Evolutionary conservation across 2,797 vertebrate species (phyloP).

Genomic region (Sciaenops ocellatus): DNA sequence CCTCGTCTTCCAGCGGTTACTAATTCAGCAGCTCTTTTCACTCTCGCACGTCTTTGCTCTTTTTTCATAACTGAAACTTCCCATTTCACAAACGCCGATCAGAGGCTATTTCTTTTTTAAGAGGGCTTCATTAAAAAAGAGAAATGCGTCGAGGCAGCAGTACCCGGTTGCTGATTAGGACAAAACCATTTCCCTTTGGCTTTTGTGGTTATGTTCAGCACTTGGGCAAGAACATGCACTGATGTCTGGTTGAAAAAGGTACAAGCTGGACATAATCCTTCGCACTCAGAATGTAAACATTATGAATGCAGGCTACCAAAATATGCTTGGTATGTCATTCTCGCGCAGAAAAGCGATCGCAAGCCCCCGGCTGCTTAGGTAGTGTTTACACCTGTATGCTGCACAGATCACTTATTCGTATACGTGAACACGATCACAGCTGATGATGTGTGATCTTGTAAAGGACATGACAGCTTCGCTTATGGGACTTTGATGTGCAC

Average conservation of each 20-base stretch:
- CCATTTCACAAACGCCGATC: slow-evolving; percentile 13
- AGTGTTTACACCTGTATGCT: not conserved
- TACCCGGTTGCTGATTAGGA: slow-evolving; percentile 2
- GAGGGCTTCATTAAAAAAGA: slow-evolving; percentile 13
- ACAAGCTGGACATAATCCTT: slow-evolving; percentile 36
- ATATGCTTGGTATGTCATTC: slow-evolving; percentile 43
- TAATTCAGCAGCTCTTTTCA: slow-evolving; percentile 11
- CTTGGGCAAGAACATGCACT: not conserved
- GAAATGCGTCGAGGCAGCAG: not conserved
- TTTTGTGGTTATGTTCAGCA: slow-evolving; percentile 16
- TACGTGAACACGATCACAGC: not conserved
- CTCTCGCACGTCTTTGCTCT: not conserved
- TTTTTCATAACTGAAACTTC: slow-evolving; percentile 9
- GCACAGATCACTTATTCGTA: not conserved
- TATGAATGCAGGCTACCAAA: slow-evolving; percentile 21
- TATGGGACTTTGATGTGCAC: not conserved
- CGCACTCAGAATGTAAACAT: slow-evolving; percentile 51
- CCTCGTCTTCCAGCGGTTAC: slow-evolving; percentile 16
- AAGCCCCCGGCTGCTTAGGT: not conserved
- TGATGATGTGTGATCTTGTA: slow-evolving; percentile 7
- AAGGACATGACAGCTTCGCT: not conserved
- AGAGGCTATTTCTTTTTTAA: not conserved
- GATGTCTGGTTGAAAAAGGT: slow-evolving; percentile 30
- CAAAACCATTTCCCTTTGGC: slow-evolving; percentile 8
- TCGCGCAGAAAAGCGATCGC: not conserved